A percentile compares a stretch with the other conserved stretches of the same genome.
These are phyloP conservation scores for Pomatostomus ruficeps DNA, from an alignment of 2,113 vertebrate genomes.

Conservation along the genomic window DNA sequence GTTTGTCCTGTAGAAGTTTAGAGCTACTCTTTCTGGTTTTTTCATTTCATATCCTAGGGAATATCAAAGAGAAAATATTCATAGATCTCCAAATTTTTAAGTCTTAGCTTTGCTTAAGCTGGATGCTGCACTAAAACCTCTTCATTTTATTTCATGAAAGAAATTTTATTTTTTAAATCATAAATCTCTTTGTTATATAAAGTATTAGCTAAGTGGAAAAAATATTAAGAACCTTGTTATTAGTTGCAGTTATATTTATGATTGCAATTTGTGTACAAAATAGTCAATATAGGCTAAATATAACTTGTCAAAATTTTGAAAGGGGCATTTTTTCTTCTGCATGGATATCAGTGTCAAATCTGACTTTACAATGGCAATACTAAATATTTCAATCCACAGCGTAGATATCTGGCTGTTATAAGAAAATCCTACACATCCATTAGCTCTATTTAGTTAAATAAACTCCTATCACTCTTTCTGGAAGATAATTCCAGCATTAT, in stretches of 20 bases:
- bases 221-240: neutral
- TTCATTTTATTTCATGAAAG: neutral
- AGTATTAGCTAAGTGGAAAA: neutral
- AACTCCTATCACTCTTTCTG: neutral
- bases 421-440: neutral
- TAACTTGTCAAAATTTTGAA: neutral
- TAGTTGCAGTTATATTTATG: neutral
- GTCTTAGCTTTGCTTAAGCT: neutral
- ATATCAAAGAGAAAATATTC: neutral
- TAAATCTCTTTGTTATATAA: neutral
- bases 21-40: neutral
- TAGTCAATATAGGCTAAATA: neutral
- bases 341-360: neutral
- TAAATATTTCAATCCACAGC: neutral
- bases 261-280: neutral
- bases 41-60: accelerated
- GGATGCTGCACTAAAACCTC: neutral
- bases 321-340: neutral
- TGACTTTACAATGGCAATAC: neutral
- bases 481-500: neutral
- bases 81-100: neutral
- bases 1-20: neutral
- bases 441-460: neutral
- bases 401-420: neutral
- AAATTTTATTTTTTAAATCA: neutral